A percentile compares a stretch with the other conserved stretches of the same genome.
Evolutionary conservation across 2,113 vertebrate species (phyloP).

Genomic region (Capra hircus): DNA sequence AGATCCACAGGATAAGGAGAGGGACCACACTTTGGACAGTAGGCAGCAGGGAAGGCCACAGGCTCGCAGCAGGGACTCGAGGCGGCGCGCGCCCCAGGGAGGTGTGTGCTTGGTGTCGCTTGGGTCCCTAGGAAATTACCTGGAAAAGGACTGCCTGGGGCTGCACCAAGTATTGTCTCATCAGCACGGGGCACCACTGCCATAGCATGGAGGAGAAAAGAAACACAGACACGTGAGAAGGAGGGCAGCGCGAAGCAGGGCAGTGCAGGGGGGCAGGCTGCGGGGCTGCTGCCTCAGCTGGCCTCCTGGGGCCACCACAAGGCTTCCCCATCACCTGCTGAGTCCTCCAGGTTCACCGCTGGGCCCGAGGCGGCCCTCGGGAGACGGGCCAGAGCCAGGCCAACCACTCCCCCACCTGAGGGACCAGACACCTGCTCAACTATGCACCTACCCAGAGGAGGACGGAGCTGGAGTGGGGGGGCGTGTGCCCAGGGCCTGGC

Average conservation of each 20-base stretch:
- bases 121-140: conserved; percentile 84
- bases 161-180: conserved; percentile 87
- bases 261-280: not conserved
- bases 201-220: conserved; percentile 87
- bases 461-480: not conserved
- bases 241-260: conserved; percentile 67
- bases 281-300: not conserved
- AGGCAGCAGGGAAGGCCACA: not conserved
- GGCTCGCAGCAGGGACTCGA: not conserved
- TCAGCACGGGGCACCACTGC: conserved; percentile 89
- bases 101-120: conserved; percentile 66
- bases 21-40: not conserved
- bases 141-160: conserved; percentile 87
- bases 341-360: not conserved
- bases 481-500: not conserved
- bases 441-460: not conserved
- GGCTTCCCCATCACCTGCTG: not conserved
- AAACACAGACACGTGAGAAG: conserved; percentile 84
- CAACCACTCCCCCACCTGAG: not conserved
- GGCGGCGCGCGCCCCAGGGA: conserved; percentile 56
- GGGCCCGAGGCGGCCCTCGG: not conserved
- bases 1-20: not conserved
- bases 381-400: not conserved
- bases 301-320: not conserved
- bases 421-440: not conserved